Evolutionary conservation across 2,888 invertebrate genomes (phyloP).

Genomic region (Hydropsyche betteni): DNA sequence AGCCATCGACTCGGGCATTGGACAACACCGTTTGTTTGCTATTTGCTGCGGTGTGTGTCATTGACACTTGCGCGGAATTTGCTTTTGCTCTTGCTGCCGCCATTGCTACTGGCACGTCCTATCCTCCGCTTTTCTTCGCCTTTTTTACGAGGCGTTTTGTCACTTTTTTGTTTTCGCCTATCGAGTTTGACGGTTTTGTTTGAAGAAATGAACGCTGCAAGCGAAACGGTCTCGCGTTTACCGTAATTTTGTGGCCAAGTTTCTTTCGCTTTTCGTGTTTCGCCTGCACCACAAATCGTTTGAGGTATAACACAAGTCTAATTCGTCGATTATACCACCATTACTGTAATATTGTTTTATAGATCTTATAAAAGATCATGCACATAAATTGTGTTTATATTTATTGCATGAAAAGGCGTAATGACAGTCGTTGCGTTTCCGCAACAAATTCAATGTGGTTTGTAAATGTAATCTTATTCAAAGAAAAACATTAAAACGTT

Average conservation of each 20-base stretch:
- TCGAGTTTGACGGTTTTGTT: conserved; percentile 19
- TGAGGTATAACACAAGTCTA: no score
- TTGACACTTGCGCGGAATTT: conserved; percentile 15
- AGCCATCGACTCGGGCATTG: neutral
- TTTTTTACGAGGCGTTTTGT: neutral
- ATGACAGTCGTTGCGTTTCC: no score
- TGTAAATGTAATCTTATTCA: no score
- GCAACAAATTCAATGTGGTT: no score
- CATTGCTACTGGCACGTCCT: conserved; percentile 1
- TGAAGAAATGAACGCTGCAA: conserved; percentile 19
- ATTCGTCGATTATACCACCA: no score
- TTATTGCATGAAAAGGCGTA: no score
- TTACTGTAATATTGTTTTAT: no score
- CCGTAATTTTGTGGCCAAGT: neutral
- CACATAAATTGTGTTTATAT: no score
- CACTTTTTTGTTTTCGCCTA: neutral
- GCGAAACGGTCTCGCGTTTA: conserved; percentile 27
- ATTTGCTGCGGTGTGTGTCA: conserved; percentile 23
- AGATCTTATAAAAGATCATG: no score
- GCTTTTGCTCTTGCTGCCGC: neutral
- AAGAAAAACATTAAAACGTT: no score
- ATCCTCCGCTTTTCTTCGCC: neutral
- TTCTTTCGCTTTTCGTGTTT: neutral
- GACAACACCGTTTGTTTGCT: conserved; percentile 11
- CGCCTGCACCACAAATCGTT: no score